Evolutionary conservation across 1,140 invertebrate genomes (phyloP).

Genomic region (Acromyrmex charruanus): DNA sequence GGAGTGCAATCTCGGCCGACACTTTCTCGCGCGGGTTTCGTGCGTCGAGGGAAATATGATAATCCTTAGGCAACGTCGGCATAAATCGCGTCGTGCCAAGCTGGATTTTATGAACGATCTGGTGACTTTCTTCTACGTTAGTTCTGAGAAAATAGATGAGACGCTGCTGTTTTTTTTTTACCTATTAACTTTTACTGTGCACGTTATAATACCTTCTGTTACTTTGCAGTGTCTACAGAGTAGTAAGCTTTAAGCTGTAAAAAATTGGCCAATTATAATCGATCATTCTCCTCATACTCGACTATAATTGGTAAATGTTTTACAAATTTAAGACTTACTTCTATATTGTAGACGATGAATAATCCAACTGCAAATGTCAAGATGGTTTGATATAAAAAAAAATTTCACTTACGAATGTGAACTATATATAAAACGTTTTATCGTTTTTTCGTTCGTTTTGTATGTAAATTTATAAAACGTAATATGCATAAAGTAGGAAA

Average conservation of each 20-base stretch:
- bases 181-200: slow-evolving; percentile 28
- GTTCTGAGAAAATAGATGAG: background rate
- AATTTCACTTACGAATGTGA: background rate
- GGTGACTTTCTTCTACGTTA: slow-evolving; percentile 13
- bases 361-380: background rate
- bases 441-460: background rate
- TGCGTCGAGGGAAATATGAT: slow-evolving; percentile 72
- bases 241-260: too few relatives aligned
- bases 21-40: slow-evolving; percentile 59
- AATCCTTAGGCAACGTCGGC: slow-evolving; percentile 62
- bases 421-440: background rate
- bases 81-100: slow-evolving; percentile 63
- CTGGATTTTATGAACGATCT: slow-evolving; percentile 63
- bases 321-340: too few relatives aligned
- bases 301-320: too few relatives aligned
- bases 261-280: too few relatives aligned
- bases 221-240: too few relatives aligned
- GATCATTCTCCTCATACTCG: too few relatives aligned
- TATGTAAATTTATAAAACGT: slow-evolving; percentile 14
- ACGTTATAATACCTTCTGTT: background rate
- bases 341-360: too few relatives aligned
- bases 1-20: slow-evolving; percentile 68
- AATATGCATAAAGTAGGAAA: background rate
- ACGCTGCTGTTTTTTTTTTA: background rate
- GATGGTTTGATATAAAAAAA: background rate